Conservation (phyloP, 2,888 invertebrate species). For the Caenorhabditis sinica region DNA sequence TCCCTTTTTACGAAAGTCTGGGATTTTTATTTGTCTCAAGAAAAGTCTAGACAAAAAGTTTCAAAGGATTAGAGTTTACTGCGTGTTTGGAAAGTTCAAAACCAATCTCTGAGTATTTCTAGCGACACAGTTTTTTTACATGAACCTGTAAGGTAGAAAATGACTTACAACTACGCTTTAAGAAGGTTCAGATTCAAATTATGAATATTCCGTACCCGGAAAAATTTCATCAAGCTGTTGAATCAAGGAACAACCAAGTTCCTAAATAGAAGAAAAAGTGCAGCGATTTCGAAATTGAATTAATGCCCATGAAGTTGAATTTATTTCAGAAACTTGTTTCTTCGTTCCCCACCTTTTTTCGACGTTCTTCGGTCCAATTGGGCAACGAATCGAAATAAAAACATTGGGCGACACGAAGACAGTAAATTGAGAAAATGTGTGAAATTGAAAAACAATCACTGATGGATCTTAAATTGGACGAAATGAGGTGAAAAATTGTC, state of each 20-base stretch:
- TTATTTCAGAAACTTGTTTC: slow-evolving; percentile 47
- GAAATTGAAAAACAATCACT: slow-evolving; percentile 42
- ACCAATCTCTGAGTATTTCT: no score
- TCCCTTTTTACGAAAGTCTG: neutral
- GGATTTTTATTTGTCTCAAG: neutral
- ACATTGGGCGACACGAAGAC: slow-evolving; percentile 7
- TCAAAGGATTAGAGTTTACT: neutral
- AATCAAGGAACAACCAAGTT: neutral
- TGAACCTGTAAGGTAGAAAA: no score
- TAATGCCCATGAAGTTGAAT: slow-evolving; percentile 25
- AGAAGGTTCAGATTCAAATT: no score
- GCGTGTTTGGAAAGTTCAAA: no score
- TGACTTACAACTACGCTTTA: no score
- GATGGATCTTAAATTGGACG: slow-evolving; percentile 23
- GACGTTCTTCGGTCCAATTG: slow-evolving; percentile 47
- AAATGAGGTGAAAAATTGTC: slow-evolving; percentile 18
- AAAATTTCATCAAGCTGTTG: neutral
- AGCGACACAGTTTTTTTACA: no score
- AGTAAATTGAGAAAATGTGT: slow-evolving; percentile 39
- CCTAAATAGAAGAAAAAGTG: slow-evolving; percentile 16
- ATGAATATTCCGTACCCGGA: neutral
- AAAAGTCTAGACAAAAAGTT: neutral
- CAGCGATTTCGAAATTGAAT: slow-evolving; percentile 24
- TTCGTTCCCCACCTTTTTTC: neutral
- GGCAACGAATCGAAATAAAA: slow-evolving; percentile 25